Base-by-base conservation (phyloP, 2,797 vertebrate genomes). In the Erithacus rubecula region DNA sequence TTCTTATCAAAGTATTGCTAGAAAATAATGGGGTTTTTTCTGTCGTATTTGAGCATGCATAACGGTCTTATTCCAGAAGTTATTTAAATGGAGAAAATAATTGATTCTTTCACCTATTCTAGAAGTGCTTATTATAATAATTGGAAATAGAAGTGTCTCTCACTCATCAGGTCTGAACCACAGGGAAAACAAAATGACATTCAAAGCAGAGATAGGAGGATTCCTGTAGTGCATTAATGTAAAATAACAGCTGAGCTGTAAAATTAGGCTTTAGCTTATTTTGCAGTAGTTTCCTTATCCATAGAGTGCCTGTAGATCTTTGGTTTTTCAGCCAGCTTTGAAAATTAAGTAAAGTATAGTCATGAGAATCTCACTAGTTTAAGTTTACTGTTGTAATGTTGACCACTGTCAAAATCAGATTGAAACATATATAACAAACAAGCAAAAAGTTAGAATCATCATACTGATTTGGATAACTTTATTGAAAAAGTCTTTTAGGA, bases 1-100 rank as follows among this genome's bases (percentile, higher is more conserved):
- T 95, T 91, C 86, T 90, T 65, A 90, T 59, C 29, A 47, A 56
- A 87, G 11, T 62, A 41, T 53, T 92, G 16, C 53, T 95, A 80
- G 76, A 88, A 91, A 94, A 74, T 87, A 77, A 17, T 52, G 43
- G 0, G 0, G 2, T 7, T 72, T 76, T 83, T 75, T 43, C 37
- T 60, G 2, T 74, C 90, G 10, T 34, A 1, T 83, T 70, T 77
- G 37, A 78, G 19, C 58, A 46, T 92, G 76, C 64, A 82, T 94
- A 88, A 69, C 65, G 82, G 20, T 85, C 59, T 94, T 88, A 52
- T 32, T 85, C 32, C 4, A 36, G 18, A 81, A 23, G 41, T 41
- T 95, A 87, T 65, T 94, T 94, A 91, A 91, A 91, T 90, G 5
- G 77, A 83, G 83, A 93, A 78, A 91, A 90, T 77, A 6, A 43